Conservation (phyloP, 2,888 invertebrate species). For the Lasioglossum malachurum region DNA sequence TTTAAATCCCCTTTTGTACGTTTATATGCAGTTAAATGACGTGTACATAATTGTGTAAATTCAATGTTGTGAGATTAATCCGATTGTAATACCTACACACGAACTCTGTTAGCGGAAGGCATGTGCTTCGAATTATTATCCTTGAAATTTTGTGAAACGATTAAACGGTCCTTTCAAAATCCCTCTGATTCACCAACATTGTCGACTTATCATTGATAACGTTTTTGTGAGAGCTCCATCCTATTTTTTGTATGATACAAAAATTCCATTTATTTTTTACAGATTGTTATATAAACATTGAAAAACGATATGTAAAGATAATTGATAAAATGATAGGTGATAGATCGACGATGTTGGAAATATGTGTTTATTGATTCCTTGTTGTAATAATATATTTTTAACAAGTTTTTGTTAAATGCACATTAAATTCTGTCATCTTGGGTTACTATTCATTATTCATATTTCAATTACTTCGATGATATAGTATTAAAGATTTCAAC, state of each 20-base stretch:
- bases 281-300: not conserved
- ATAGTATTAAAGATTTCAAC: not conserved
- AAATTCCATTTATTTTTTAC: not conserved
- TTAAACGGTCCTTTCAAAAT: slow-evolving; percentile 77
- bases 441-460: not conserved
- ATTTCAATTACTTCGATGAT: not conserved
- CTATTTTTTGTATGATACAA: not conserved
- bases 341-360: slow-evolving; percentile 20
- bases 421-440: not conserved
- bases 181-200: not conserved
- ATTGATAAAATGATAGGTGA: not conserved
- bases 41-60: slow-evolving; percentile 76
- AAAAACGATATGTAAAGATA: not conserved
- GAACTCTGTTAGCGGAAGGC: slow-evolving; percentile 75
- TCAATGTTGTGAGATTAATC: slow-evolving; percentile 72
- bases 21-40: slow-evolving; percentile 83
- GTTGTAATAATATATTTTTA: not conserved
- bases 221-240: not conserved
- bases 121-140: slow-evolving; percentile 77
- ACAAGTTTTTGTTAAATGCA: not conserved
- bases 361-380: slow-evolving; percentile 12
- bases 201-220: slow-evolving; percentile 15
- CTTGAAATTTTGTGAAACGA: slow-evolving; percentile 77
- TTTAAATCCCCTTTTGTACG: slow-evolving; percentile 79
- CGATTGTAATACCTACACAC: slow-evolving; percentile 75